A percentile compares a stretch with the other conserved stretches of the same genome.
phyloP scores from a whole-genome alignment of 2,888 invertebrate genomes.

The Sminthurinus aureus region DNA sequence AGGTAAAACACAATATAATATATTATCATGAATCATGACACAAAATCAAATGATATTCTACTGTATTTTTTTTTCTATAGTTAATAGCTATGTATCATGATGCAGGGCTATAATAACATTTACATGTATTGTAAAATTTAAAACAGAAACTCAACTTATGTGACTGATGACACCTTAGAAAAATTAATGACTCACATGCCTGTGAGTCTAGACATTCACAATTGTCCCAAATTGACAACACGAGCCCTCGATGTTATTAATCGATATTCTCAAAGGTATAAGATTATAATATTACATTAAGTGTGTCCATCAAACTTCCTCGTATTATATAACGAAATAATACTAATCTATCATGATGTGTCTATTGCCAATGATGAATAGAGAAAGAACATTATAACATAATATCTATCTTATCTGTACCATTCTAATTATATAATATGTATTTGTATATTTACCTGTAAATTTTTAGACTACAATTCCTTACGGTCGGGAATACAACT shows the following conservation, averaged over 20 bases:
- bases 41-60: too few species aligned
- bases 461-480: slow-evolving; percentile 68
- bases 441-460: background rate
- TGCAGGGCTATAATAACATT: too few species aligned
- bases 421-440: too few species aligned
- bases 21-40: too few species aligned
- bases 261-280: slow-evolving; percentile 73
- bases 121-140: too few species aligned
- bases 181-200: slow-evolving; percentile 77
- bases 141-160: too few species aligned
- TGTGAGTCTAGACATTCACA: slow-evolving; percentile 76
- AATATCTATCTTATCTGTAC: too few species aligned
- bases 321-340: background rate
- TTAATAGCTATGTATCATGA: too few species aligned
- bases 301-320: background rate
- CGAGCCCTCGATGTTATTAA: slow-evolving; percentile 74
- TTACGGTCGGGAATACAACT: slow-evolving; percentile 76
- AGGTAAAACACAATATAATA: too few species aligned
- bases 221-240: slow-evolving; percentile 74
- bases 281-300: slow-evolving; percentile 76
- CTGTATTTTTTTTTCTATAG: too few species aligned
- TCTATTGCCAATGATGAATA: background rate
- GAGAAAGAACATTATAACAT: too few species aligned
- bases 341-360: background rate
- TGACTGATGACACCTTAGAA: slow-evolving; percentile 76